Evolutionary conservation across 2,797 vertebrate genomes (phyloP).

Genomic region (Enteromius viviparus): DNA sequence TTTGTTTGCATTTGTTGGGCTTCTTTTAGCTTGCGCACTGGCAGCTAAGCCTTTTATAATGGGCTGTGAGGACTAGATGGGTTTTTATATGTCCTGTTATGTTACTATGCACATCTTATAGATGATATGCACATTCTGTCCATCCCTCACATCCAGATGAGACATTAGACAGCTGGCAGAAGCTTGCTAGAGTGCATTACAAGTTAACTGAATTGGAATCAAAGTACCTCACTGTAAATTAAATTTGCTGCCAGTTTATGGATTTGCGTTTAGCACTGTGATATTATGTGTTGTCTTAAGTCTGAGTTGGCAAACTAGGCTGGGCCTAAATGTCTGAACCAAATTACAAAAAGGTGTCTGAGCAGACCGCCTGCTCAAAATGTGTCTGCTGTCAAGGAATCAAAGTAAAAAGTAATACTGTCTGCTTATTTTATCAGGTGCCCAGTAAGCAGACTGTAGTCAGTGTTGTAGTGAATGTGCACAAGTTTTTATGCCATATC

Average conservation of each 20-base stretch:
- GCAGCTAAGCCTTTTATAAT: neutral
- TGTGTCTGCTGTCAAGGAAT: conserved; percentile 2
- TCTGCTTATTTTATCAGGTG: neutral
- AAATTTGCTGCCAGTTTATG: conserved; percentile 61
- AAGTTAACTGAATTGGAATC: neutral
- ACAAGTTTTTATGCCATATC: neutral
- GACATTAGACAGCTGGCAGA: neutral
- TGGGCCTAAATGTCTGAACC: conserved; percentile 29
- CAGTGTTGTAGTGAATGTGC: neutral
- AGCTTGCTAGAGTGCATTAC: neutral
- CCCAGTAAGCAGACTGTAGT: neutral
- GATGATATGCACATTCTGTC: neutral
- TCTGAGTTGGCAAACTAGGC: conserved; percentile 48
- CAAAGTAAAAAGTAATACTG: neutral
- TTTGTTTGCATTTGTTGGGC: conserved; percentile 9
- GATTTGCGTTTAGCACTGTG: conserved; percentile 72
- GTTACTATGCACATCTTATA: conserved; percentile 36
- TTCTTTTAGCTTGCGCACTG: neutral
- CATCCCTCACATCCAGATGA: neutral
- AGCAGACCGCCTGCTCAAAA: neutral
- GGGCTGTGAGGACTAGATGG: conserved; percentile 8
- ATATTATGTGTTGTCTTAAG: conserved; percentile 54
- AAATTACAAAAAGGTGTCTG: conserved; percentile 8
- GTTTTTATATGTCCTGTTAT: neutral
- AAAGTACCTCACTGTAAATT: conserved; percentile 9